phyloP scores from a whole-genome alignment of 2,797 vertebrate genomes.

The Hemibagrus guttatus region DNA sequence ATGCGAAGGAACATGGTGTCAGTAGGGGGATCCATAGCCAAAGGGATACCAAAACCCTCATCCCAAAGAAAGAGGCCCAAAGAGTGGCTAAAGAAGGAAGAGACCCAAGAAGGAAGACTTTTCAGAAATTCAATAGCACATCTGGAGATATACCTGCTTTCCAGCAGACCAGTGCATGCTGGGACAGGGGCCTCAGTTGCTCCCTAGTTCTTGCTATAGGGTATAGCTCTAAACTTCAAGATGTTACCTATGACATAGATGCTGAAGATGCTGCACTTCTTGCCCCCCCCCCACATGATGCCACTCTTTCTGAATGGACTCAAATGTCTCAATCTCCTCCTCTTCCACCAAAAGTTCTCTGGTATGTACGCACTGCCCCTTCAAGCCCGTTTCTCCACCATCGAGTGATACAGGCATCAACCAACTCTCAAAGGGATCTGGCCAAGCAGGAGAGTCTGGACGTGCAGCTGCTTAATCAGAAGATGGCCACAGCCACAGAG shows the following conservation, averaged over 20 bases:
- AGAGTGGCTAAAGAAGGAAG: not conserved
- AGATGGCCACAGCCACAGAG: slow-evolving; percentile 65
- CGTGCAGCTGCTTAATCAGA: slow-evolving; percentile 66
- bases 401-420: slow-evolving; percentile 18
- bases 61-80: not conserved
- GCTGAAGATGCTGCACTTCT: not conserved
- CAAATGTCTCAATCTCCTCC: slow-evolving; percentile 39
- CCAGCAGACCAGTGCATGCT: slow-evolving; percentile 51
- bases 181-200: slow-evolving; percentile 60
- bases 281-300: not conserved
- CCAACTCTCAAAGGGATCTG: slow-evolving; percentile 47
- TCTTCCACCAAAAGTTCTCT: slow-evolving; percentile 26
- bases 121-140: slow-evolving; percentile 28
- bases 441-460: slow-evolving; percentile 70
- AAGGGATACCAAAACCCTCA: slow-evolving; percentile 63
- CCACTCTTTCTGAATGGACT: slow-evolving; percentile 46
- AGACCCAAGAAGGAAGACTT: not conserved
- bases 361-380: slow-evolving; percentile 62
- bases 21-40: slow-evolving; percentile 49
- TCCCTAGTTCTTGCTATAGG: slow-evolving; percentile 70
- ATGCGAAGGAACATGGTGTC: slow-evolving; percentile 48
- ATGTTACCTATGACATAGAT: slow-evolving; percentile 52
- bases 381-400: slow-evolving; percentile 64
- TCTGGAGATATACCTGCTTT: not conserved
- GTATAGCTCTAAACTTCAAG: slow-evolving; percentile 14